Evolutionary conservation across 2,113 vertebrate species (phyloP), one percentile per base, ranked within the genome.

Genomic region (Albula glossodonta): DNA sequence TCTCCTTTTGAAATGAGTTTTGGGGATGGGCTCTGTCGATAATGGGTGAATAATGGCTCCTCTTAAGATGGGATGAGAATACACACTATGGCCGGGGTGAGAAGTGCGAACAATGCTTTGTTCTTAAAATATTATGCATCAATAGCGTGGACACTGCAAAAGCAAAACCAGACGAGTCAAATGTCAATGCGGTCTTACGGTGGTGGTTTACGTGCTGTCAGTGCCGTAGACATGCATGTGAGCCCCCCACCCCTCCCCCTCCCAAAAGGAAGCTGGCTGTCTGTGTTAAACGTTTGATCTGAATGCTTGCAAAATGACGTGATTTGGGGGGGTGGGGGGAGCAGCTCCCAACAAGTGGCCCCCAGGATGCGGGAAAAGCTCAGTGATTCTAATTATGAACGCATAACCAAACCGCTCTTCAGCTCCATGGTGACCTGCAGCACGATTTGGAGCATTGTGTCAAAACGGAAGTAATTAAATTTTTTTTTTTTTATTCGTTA

Each of bases 341-440:
- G 79, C 31, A 41, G 77, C 80, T 22, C 56, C 41, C 56, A 78
- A 86, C 84, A 22, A 89, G 53, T 41, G 31, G 31, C 31, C 31
- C 31, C 31, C 31, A 41, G 31, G 31, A 41, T 1, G 31, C 31
- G 31, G 31, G 31, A 41, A 41, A 41, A 74, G 66, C 78, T 80
- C 86, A 89, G 90, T 85, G 2, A 7, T 56, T 90, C 89, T 89
- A 87, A 89, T 89, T 90, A 88, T 66, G 84, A 82, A 77, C 63
- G 0, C 78, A 86, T 86, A 66, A 84, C 79, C 86, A 91, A 87
- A 90, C 87, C 84, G 66, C 86, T 10, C 83, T 83, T 13, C 78
- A 63, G 80, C 70, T 80, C 83, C 86, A 86, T 81, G 82, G 49
- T 84, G 85, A 48, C 80, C 83, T 89, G 86, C 90, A 22, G 57